Evolutionary conservation across 2,113 vertebrate genomes (phyloP).

Genomic region (Galeopterus variegatus): DNA sequence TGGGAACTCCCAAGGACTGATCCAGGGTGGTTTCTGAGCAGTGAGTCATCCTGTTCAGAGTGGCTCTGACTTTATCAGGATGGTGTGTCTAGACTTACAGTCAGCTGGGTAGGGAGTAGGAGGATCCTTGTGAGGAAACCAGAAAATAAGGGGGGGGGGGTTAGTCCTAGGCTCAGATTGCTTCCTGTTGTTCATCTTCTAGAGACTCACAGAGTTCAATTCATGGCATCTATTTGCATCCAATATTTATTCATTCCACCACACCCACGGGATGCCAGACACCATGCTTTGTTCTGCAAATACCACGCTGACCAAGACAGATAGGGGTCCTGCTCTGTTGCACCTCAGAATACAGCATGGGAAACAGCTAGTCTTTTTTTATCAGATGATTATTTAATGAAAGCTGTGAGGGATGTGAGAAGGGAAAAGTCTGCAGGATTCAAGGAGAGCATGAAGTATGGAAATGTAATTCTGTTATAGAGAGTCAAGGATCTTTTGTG

Average conservation of each 20-base stretch:
- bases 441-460: neutral
- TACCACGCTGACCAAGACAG: neutral
- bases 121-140: neutral
- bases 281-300: neutral
- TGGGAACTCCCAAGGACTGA: neutral
- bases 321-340: neutral
- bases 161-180: neutral
- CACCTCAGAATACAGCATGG: neutral
- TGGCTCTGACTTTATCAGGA: slow-evolving; percentile 33
- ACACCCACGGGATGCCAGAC: neutral
- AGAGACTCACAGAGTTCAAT: neutral
- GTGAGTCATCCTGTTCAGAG: slow-evolving; percentile 53
- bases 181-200: slow-evolving; percentile 46
- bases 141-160: slow-evolving; percentile 31
- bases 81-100: slow-evolving; percentile 71
- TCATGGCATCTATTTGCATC: neutral
- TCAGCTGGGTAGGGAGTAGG: neutral
- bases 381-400: neutral
- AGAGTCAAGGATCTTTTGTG: neutral
- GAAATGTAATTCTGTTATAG: neutral
- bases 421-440: neutral
- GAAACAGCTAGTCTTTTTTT: neutral
- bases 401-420: neutral
- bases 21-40: neutral
- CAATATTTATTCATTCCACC: neutral